Percentiles rank a stretch among this genome's conserved stretches.
Conservation (phyloP, 35 echinoderm and acorn worm genomes). For the Apostichopus californicus region DNA sequence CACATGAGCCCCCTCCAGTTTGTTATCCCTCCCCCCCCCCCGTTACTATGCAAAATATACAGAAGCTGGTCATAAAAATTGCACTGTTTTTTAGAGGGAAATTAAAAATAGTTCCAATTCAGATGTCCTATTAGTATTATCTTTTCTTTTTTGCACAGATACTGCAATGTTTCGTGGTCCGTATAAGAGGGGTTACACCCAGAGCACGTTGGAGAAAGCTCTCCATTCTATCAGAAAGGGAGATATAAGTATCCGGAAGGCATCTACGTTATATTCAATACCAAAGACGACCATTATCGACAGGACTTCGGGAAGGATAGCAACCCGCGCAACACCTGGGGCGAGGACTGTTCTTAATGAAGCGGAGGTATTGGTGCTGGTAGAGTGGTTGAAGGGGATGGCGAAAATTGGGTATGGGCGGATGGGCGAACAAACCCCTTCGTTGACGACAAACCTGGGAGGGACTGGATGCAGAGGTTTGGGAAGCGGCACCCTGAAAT, state of each 20-base stretch:
- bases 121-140: too few relatives aligned
- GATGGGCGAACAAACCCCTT: constrained; percentile 18
- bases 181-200: neutral
- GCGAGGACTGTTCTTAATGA: neutral
- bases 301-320: neutral
- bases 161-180: neutral
- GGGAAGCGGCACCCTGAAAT: constrained; percentile 29
- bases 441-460: constrained; percentile 29
- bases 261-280: neutral
- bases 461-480: constrained; percentile 20
- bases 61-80: neutral
- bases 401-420: constrained; percentile 19
- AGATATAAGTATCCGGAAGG: neutral
- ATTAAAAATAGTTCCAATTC: too few relatives aligned
- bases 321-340: neutral
- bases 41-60: neutral
- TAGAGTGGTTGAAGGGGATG: neutral
- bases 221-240: neutral
- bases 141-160: too few relatives aligned
- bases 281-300: too few relatives aligned
- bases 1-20: neutral
- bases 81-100: neutral
- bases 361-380: too few relatives aligned
- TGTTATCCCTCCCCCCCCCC: neutral
- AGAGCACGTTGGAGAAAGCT: neutral